These are phyloP conservation scores for Cryptoleucopteryx plumbea DNA, from an alignment of 2,113 vertebrate species.

Conservation along the genomic window DNA sequence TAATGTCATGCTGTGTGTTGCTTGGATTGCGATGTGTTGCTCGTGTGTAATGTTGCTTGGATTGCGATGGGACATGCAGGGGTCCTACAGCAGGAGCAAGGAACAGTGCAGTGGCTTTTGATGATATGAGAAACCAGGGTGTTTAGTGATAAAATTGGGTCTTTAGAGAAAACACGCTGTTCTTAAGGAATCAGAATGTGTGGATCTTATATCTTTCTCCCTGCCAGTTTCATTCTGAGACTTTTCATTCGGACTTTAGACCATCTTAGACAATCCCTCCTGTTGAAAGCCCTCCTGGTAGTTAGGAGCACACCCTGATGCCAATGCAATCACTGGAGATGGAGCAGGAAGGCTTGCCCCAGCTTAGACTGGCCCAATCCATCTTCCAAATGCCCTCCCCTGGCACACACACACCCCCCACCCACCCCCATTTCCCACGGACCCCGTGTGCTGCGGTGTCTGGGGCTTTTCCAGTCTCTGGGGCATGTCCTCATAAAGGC, in stretches of 20 bases:
- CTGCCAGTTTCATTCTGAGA: background rate
- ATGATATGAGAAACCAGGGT: background rate
- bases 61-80: background rate
- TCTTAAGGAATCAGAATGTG: background rate
- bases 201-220: background rate
- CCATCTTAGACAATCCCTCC: rapidly evolving
- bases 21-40: background rate
- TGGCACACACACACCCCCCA: background rate
- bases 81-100: background rate
- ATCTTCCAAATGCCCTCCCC: background rate
- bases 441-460: rapidly evolving
- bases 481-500: too few species aligned
- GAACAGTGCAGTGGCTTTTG: background rate
- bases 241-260: background rate
- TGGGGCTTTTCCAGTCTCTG: background rate
- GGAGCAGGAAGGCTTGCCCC: background rate
- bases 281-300: background rate
- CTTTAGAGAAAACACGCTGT: background rate
- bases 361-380: background rate
- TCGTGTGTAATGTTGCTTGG: background rate
- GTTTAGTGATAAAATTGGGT: background rate
- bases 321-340: background rate
- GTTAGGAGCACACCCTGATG: background rate
- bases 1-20: rapidly evolving
- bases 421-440: too few species aligned